Percentiles rank a stretch among this genome's conserved stretches.
These are phyloP conservation scores for Chrysodeixis includens DNA, from an alignment of 2,888 invertebrate genomes.

Conservation along the genomic window DNA sequence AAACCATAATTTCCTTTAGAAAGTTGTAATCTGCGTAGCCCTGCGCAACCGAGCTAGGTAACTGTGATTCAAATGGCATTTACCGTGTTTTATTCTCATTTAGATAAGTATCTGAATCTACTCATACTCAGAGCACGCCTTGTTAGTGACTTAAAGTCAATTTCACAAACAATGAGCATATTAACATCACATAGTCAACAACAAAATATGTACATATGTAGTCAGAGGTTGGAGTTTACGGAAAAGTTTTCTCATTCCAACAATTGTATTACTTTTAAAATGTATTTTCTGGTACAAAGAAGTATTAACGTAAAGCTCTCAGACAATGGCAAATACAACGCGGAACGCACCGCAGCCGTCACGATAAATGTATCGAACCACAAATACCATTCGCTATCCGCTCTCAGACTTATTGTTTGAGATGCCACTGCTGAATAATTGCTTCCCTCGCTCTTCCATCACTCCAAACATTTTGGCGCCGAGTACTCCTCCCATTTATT, in stretches of 20 bases:
- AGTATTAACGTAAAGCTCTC: constrained; percentile 79
- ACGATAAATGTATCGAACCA: constrained; percentile 82
- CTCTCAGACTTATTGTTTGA: constrained; percentile 81
- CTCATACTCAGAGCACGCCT: constrained; percentile 22
- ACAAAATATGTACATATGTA: neutral
- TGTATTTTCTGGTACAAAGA: constrained; percentile 76
- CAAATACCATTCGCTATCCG: constrained; percentile 75
- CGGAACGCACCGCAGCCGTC: constrained; percentile 74
- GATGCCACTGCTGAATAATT: constrained; percentile 79
- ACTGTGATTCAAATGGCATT: constrained; percentile 57
- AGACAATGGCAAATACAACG: constrained; percentile 82
- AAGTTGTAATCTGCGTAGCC: constrained; percentile 64
- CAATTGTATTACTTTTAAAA: constrained; percentile 72
- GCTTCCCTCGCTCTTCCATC: constrained; percentile 60
- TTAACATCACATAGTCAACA: constrained; percentile 21
- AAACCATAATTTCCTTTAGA: constrained; percentile 73
- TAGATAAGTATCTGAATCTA: constrained; percentile 47
- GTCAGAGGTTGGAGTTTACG: constrained; percentile 42
- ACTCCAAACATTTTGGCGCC: constrained; percentile 59
- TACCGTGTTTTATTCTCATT: constrained; percentile 48
- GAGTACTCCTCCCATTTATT: constrained; percentile 54
- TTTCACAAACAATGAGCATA: constrained; percentile 26
- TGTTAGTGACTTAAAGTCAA: constrained; percentile 12
- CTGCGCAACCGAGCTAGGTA: constrained; percentile 55
- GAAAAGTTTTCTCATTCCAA: constrained; percentile 60